These are phyloP conservation scores for Cassiopea xamachana DNA, from an alignment of 30 jellyfish, hydroid and myxozoan species.

Conservation along the genomic window DNA sequence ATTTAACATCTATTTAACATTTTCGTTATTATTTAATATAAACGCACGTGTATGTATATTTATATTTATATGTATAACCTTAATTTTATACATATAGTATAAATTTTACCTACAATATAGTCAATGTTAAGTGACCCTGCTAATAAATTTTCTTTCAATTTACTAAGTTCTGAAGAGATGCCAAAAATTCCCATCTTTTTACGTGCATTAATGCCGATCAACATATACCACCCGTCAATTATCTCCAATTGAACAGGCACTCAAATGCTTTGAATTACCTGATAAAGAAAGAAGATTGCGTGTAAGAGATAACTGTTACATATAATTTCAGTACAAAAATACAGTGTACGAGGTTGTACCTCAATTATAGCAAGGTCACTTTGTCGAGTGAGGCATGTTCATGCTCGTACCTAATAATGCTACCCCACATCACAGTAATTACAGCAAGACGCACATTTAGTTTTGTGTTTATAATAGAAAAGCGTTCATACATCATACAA, in stretches of 20 bases:
- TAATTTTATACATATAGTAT: constrained; percentile 39
- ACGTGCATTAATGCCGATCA: not conserved
- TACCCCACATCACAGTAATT: constrained; percentile 35
- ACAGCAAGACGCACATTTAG: constrained; percentile 69
- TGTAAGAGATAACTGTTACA: too few species aligned
- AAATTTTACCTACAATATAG: constrained; percentile 11
- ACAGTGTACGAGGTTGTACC: not conserved
- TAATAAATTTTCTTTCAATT: not conserved
- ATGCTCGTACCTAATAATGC: constrained; percentile 29
- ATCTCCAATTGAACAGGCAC: too few species aligned
- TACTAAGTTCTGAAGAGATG: too few species aligned
- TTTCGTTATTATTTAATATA: constrained; percentile 32
- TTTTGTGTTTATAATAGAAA: constrained; percentile 49
- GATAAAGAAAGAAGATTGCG: too few species aligned
- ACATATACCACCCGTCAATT: too few species aligned
- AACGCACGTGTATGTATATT: constrained; percentile 34
- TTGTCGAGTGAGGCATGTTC: constrained; percentile 6
- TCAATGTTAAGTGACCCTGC: constrained; percentile 10
- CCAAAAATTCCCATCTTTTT: not conserved
- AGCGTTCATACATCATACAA: constrained; percentile 67
- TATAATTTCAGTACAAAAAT: not conserved
- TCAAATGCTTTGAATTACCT: too few species aligned
- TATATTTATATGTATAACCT: constrained; percentile 60
- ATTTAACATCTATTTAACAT: constrained; percentile 6
- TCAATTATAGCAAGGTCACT: constrained; percentile 7